Conservation (phyloP, 2,113 vertebrate species). For the Clinocottus analis region DNA sequence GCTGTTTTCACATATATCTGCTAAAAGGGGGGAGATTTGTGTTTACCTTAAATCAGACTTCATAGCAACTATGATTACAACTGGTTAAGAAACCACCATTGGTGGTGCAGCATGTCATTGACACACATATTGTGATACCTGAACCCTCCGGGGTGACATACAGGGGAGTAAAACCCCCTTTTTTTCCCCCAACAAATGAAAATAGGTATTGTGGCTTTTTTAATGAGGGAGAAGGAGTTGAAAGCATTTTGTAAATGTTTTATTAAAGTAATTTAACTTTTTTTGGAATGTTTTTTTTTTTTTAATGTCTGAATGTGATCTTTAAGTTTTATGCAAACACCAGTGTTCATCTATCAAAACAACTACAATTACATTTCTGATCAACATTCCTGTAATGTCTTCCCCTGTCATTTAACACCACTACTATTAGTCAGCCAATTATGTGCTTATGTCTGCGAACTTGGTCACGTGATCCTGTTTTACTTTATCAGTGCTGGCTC, state of each 20-base stretch:
- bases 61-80: not conserved
- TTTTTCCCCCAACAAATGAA: not conserved
- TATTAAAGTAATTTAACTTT: not conserved
- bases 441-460: conserved; percentile 13
- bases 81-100: not conserved
- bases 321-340: not conserved
- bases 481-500: not conserved
- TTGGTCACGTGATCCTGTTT: not conserved
- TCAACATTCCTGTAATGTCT: not conserved
- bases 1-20: not conserved
- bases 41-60: not conserved
- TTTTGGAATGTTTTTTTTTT: no score
- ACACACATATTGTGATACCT: not conserved
- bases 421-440: not conserved
- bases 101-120: not conserved
- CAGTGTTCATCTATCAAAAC: not conserved
- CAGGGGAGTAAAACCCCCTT: not conserved
- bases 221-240: not conserved
- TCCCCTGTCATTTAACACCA: not conserved
- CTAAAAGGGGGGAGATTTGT: not conserved
- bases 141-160: not conserved
- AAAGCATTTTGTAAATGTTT: not conserved
- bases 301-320: not conserved
- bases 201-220: not conserved
- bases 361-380: not conserved